phyloP scores from a whole-genome alignment of 2,797 vertebrate genomes.

The Coendou prehensilis region DNA sequence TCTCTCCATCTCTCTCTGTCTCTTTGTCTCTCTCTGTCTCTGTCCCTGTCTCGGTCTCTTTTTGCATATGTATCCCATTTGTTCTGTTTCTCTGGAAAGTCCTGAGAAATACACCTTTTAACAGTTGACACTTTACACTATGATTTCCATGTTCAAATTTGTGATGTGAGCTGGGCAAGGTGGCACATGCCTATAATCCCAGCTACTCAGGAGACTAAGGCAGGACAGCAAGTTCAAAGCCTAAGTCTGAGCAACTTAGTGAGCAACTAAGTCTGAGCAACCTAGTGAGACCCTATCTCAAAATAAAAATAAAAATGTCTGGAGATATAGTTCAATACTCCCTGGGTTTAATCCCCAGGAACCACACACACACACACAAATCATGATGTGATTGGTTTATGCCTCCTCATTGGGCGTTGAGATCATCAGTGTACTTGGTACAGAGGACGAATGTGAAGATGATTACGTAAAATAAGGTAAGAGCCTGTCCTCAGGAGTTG shows the following conservation, averaged over 20 bases:
- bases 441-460: neutral
- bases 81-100: neutral
- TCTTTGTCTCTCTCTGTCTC: neutral
- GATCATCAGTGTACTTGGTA: neutral
- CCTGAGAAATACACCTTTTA: neutral
- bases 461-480: neutral
- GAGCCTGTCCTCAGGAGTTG: neutral
- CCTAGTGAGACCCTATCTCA: neutral
- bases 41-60: neutral
- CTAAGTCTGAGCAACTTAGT: neutral
- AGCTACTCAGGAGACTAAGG: neutral
- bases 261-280: neutral
- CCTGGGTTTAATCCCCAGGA: neutral
- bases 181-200: neutral
- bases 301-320: neutral
- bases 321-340: neutral
- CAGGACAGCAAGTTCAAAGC: neutral
- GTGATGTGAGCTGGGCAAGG: neutral
- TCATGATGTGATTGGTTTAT: neutral
- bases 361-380: neutral
- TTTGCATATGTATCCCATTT: neutral
- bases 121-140: neutral
- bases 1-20: neutral
- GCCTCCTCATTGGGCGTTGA: neutral
- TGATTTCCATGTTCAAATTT: neutral